These are phyloP conservation scores for Chromis chromis DNA, from an alignment of 2,797 vertebrate species.

Conservation along the genomic window DNA sequence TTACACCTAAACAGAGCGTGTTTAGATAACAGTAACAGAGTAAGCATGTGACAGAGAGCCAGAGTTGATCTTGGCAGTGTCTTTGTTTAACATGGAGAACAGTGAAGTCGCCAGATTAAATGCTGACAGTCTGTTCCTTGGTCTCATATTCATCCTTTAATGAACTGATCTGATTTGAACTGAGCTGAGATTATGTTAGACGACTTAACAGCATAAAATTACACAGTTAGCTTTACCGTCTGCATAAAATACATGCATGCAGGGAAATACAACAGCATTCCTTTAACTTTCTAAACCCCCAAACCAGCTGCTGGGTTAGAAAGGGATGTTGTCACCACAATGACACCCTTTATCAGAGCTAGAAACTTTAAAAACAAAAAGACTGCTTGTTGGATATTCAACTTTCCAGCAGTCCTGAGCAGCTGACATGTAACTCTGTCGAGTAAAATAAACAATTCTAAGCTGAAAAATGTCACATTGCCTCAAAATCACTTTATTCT, in stretches of 20 bases:
- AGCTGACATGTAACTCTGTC: too few species aligned
- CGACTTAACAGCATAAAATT: conserved; percentile 10
- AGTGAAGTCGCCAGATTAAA: conserved; percentile 32
- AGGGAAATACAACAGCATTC: not conserved
- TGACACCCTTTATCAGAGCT: too few species aligned
- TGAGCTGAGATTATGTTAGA: conserved; percentile 20
- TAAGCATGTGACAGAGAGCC: conserved; percentile 47
- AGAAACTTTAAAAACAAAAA: too few species aligned
- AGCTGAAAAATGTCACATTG: too few species aligned
- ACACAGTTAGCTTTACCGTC: not conserved
- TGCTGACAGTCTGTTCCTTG: conserved; percentile 36
- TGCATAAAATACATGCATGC: conserved; percentile 5
- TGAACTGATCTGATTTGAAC: conserved; percentile 46
- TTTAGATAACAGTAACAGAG: conserved; percentile 46
- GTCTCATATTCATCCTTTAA: conserved; percentile 29
- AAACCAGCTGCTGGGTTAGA: too few species aligned
- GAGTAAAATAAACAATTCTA: too few species aligned
- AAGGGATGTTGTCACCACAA: too few species aligned
- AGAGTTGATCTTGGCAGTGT: conserved; percentile 58
- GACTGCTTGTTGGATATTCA: too few species aligned
- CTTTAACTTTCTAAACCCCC: too few species aligned
- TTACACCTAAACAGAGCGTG: conserved; percentile 6
- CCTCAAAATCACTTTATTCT: too few species aligned
- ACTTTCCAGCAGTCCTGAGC: too few species aligned
- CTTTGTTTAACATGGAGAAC: conserved; percentile 61